Percentiles rank a stretch among this genome's conserved stretches.
Evolutionary conservation across 92 coral and sea anemone genomes (phyloP).

Genomic region (Bergia puertoricense): DNA sequence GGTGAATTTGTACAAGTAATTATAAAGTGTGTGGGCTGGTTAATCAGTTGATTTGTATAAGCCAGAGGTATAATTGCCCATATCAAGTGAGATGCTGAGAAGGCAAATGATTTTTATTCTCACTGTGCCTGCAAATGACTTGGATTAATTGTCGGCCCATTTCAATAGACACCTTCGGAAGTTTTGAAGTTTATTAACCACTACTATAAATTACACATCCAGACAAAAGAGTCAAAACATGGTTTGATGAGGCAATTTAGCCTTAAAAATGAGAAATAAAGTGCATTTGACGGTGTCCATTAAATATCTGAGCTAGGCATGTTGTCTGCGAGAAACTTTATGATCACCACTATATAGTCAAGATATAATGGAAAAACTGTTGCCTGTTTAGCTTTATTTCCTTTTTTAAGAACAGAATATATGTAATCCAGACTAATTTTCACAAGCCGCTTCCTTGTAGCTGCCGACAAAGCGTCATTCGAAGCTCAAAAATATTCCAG

Average conservation of each 20-base stretch:
- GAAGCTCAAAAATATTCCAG: not conserved
- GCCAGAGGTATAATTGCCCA: not conserved
- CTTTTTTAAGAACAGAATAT: not conserved
- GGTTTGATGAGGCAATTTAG: not conserved
- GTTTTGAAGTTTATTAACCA: not conserved
- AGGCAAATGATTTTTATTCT: not conserved
- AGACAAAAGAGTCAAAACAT: not conserved
- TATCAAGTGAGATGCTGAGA: not conserved
- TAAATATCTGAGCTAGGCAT: not conserved
- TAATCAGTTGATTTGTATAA: not conserved
- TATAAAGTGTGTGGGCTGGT: not conserved
- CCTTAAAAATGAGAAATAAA: not conserved
- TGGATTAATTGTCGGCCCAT: slow-evolving; percentile 1
- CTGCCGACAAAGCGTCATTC: not conserved
- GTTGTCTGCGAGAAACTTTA: not conserved
- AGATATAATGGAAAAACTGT: too few relatives aligned
- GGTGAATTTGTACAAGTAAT: not conserved
- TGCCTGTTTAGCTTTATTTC: not conserved
- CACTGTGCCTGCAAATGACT: not conserved
- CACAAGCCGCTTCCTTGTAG: not conserved
- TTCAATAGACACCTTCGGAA: not conserved
- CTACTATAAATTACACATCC: not conserved
- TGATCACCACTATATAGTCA: not conserved
- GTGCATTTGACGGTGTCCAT: not conserved
- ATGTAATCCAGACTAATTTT: not conserved